Base-by-base conservation (phyloP, 1,140 invertebrate species). In the Linepithema humile region DNA sequence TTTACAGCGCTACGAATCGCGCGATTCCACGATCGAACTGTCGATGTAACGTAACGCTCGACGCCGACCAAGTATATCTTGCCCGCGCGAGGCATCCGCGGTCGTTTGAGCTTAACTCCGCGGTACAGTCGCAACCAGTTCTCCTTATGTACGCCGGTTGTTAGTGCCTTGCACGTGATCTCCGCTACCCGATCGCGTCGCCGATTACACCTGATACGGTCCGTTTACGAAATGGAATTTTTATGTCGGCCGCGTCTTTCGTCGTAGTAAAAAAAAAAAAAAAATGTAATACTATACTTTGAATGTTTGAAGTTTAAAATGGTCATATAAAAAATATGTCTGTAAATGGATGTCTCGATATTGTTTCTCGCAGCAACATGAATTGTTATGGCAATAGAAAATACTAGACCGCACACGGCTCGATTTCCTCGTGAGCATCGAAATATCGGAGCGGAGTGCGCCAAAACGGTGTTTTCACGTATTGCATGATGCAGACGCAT, bases 11-110 rank as follows among this genome's bases (percentile, higher is more conserved):
- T 73, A 45, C 43, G 12, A n/a, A n/a, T 35, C 29, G 20, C 50
- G 48, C 23, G 50, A 78, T 48, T 32, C 23, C 9, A 20, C 53
- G 86, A 88, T 88, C 74, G 62, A 50, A 70, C 48, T 53, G 50
- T 82, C 69, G 48, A 38, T 65, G 38, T 85, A 82, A 82, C 73
- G 48, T 55, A 72, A 48, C 38, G 59, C 82, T 84, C 84, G 83
- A 88, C 77, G 17, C 65, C 69, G 57, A 32, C 17, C 32, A 55
- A 64, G 48, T 70, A 59, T 64, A 72, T 55, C 55, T 7, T 53
- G 23, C 72, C 57, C 73, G 57, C 65, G 38, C 40, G 55, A 70
- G 85, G 69, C 70, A 82, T 85, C 59, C 83, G 38, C 45, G 38
- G 59, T 85, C 67, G 75, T 55, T 65, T 64, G 45, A 78, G 29